Base-by-base conservation (phyloP, 2,888 invertebrate species). In the Pachliopta kotzebuea region DNA sequence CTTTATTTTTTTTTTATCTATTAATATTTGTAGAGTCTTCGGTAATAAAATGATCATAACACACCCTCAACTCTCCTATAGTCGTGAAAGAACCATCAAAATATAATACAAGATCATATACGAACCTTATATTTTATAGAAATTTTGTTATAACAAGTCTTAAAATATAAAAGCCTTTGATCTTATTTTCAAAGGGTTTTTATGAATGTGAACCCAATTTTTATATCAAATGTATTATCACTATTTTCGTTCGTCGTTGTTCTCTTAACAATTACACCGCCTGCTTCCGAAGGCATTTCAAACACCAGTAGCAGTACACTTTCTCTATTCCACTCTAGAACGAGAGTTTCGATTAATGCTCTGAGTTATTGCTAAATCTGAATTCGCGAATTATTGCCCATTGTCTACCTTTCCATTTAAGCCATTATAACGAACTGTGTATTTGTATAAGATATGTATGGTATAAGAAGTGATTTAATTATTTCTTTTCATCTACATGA, bases 271-370 rank as follows among this genome's bases (percentile, higher is more conserved):
- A 74, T 73, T 69, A 52, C 71, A 58, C 60, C 72, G 71, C 68
- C 52, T 24, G 67, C 71, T 56, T 68, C 71, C 66, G 66, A 70
- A 62, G 72, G 72, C 76, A 68, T 69, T 72, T 74, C 79, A 80
- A 90, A 90, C 86, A 88, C 90, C 89, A 84, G 90, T 90, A 90
- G 90, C 90, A 72, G 71, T 70, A 81, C 76, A 88, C 90, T 91
- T 90, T 91, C 90, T 87, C 90, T 84, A 78, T 70, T 74, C 75
- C 75, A 77, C 77, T 76, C 76, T 78, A 77, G 79, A 88, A 89
- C 89, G 88, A 85, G 87, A 90, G 90, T 83, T 87, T 88, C 86
- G 88, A 89, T 90, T 88, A 90, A 90, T 90, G 85, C 84, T 84
- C 84, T 88, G 84, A 90, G 83, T 86, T 89, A 90, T 88, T 84